Conservation (phyloP, 2,113 vertebrate species). For the Ellobius talpinus region DNA sequence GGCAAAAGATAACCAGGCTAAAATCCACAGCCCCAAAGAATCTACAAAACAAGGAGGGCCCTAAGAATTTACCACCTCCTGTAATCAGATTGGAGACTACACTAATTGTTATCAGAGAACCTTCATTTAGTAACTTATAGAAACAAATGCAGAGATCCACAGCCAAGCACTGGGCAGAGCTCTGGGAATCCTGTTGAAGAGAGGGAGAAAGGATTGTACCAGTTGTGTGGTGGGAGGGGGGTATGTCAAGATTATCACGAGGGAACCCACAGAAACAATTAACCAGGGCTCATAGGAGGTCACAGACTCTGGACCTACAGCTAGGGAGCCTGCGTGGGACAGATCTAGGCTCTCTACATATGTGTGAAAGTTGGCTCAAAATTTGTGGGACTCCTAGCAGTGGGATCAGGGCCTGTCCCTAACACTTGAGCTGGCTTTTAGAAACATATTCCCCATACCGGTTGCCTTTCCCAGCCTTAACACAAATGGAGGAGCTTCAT, state of each 20-base stretch:
- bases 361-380: neutral
- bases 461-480: neutral
- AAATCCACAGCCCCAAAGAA: neutral
- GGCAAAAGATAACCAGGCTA: neutral
- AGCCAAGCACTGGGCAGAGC: neutral
- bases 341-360: neutral
- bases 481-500: neutral
- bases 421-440: neutral
- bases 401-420: neutral
- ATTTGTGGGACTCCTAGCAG: neutral
- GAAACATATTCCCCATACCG: neutral
- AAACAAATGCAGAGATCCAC: neutral
- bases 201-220: neutral
- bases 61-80: neutral
- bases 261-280: neutral
- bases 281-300: neutral
- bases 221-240: rapidly evolving
- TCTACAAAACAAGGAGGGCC: neutral
- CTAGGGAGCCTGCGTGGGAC: neutral
- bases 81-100: neutral
- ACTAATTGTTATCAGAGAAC: neutral
- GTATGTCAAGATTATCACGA: neutral
- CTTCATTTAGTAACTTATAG: neutral
- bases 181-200: neutral
- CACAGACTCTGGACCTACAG: neutral